phyloP scores from a whole-genome alignment of 35 echinoderm and acorn worm species.

The Heliocidaris erythrogramma region DNA sequence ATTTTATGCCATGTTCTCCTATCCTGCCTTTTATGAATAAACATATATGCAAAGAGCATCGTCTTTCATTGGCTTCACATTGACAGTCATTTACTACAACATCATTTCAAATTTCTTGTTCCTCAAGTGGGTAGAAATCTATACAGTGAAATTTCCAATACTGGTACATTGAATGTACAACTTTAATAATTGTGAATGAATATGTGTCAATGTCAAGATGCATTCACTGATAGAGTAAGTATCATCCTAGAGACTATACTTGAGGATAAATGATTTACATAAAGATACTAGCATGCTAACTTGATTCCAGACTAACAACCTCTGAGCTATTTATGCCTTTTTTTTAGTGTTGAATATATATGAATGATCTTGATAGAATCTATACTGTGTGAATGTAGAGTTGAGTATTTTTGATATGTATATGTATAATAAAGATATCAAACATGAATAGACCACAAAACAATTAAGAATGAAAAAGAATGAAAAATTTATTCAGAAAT shows the following conservation, averaged over 20 bases:
- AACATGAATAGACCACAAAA: too few species aligned
- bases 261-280: background rate
- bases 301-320: background rate
- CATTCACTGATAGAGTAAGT: background rate
- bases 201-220: background rate
- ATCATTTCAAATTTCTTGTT: background rate
- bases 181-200: too few species aligned
- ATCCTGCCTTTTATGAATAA: background rate
- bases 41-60: background rate
- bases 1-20: background rate
- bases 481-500: too few species aligned
- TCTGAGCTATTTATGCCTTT: too few species aligned
- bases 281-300: background rate
- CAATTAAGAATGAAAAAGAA: too few species aligned
- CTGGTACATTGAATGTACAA: background rate
- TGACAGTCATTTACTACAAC: background rate
- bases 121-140: background rate
- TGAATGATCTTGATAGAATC: background rate
- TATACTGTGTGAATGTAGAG: background rate
- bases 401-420: background rate
- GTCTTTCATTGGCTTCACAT: background rate
- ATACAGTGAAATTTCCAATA: background rate
- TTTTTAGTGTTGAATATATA: background rate
- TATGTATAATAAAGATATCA: too few species aligned
- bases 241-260: background rate